Evolutionary conservation across 2,888 invertebrate species (phyloP).

Genomic region (Stegophylla sp.): DNA sequence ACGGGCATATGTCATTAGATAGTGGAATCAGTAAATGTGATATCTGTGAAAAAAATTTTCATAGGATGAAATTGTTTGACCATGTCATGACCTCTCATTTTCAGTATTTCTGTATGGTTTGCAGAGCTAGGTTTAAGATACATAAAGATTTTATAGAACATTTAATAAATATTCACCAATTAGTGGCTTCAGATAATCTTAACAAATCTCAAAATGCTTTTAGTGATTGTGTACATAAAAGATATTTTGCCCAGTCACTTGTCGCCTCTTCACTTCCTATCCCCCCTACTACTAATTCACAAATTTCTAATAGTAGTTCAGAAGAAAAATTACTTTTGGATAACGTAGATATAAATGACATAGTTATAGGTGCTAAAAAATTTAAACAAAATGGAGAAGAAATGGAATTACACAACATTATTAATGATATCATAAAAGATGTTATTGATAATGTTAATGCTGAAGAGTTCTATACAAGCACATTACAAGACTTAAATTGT

Average conservation of each 20-base stretch:
- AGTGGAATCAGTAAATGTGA: constrained; percentile 50
- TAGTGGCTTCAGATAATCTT: constrained; percentile 50
- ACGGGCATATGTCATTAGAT: constrained; percentile 31
- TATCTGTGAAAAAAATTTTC: constrained; percentile 49
- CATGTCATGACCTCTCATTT: constrained; percentile 40
- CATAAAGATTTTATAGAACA: constrained; percentile 48
- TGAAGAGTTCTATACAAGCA: constrained; percentile 33
- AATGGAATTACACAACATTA: constrained; percentile 11
- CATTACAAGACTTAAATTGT: constrained; percentile 54
- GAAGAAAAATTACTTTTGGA: constrained; percentile 53
- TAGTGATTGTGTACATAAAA: constrained; percentile 40
- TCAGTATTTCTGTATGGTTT: constrained; percentile 51
- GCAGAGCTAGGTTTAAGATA: constrained; percentile 51
- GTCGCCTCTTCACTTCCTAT: constrained; percentile 21
- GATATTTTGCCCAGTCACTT: constrained; percentile 42
- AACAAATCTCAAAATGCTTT: constrained; percentile 50
- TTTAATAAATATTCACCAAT: constrained; percentile 47
- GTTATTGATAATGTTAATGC: constrained; percentile 30
- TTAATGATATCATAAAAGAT: constrained; percentile 21
- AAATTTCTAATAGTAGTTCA: constrained; percentile 45
- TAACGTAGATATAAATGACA: constrained; percentile 29
- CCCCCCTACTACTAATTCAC: constrained; percentile 21
- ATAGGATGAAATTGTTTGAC: constrained; percentile 50
- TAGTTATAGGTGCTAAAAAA: constrained; percentile 49
- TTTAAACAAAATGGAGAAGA: constrained; percentile 22